Conservation (phyloP, 1,140 invertebrate species). For the Drosophila melanica region DNA sequence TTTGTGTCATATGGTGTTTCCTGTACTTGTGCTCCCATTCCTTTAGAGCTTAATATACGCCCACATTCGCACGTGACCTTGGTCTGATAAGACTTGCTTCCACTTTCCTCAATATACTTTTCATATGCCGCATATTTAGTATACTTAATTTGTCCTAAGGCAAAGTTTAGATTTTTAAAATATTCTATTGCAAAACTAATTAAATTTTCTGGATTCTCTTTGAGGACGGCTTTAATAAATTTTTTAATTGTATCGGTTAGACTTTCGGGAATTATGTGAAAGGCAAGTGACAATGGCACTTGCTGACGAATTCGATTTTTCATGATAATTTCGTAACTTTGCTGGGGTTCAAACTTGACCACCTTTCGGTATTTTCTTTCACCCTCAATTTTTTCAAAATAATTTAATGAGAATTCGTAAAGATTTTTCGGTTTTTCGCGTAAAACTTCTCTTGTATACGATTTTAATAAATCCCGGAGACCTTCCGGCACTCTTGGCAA, state of each 20-base stretch:
- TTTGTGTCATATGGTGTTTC: not conserved
- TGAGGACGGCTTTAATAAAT: slow-evolving; percentile 85
- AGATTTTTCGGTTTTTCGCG: slow-evolving; percentile 85
- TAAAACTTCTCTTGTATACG: slow-evolving; percentile 85
- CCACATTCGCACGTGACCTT: slow-evolving; percentile 61
- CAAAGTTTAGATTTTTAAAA: slow-evolving; percentile 83
- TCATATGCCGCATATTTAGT: slow-evolving; percentile 62
- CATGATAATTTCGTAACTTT: slow-evolving; percentile 66
- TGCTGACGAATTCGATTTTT: slow-evolving; percentile 62
- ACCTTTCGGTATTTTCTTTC: slow-evolving; percentile 69
- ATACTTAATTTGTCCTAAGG: slow-evolving; percentile 54
- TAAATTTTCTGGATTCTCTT: slow-evolving; percentile 84
- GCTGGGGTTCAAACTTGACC: slow-evolving; percentile 54
- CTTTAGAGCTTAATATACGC: slow-evolving; percentile 34
- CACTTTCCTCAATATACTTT: slow-evolving; percentile 53
- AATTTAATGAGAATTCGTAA: slow-evolving; percentile 85
- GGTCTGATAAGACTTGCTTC: not conserved
- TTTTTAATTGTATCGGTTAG: slow-evolving; percentile 85
- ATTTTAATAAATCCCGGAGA: slow-evolving; percentile 85
- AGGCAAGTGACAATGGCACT: slow-evolving; percentile 70
- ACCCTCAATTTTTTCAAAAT: slow-evolving; percentile 84
- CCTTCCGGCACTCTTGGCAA: slow-evolving; percentile 85
- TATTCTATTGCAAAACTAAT: slow-evolving; percentile 85
- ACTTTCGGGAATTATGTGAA: slow-evolving; percentile 85
- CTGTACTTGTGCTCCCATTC: not conserved